These are phyloP conservation scores for Leptinotarsa haldemani DNA, from an alignment of 2,888 invertebrate genomes.

Conservation along the genomic window DNA sequence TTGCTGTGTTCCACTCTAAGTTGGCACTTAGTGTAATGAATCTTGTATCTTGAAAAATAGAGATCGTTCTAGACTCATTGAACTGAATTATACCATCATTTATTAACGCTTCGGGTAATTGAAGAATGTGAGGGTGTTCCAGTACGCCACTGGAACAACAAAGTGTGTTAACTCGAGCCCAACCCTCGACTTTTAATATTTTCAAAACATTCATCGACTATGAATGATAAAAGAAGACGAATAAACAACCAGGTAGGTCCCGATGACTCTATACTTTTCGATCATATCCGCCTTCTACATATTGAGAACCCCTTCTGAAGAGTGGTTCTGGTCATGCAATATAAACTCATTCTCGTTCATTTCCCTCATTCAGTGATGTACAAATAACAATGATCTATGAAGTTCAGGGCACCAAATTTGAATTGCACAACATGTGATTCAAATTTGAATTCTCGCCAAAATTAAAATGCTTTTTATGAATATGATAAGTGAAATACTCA, in stretches of 20 bases:
- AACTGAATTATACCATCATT: not conserved
- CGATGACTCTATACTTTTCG: conserved; percentile 48
- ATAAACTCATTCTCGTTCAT: conserved; percentile 22
- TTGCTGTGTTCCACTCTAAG: too few species aligned
- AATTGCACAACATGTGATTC: too few species aligned
- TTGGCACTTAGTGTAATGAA: too few species aligned
- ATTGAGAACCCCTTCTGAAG: conserved; percentile 24
- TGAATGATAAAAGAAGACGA: conserved; percentile 49
- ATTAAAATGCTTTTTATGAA: too few species aligned
- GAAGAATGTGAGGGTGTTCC: conserved; percentile 10
- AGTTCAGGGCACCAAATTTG: too few species aligned
- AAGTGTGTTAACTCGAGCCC: conserved; percentile 46
- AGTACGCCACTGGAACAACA: conserved; percentile 31
- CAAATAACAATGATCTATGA: too few species aligned
- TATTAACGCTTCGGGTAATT: not conserved
- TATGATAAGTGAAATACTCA: too few species aligned
- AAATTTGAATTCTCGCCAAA: too few species aligned
- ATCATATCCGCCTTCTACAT: conserved; percentile 42
- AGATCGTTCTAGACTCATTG: too few species aligned
- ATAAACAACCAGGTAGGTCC: conserved; percentile 49
- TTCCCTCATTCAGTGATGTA: conserved; percentile 2
- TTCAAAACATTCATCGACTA: conserved; percentile 50
- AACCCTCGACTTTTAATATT: conserved; percentile 53
- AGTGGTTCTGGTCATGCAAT: not conserved
- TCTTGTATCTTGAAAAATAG: too few species aligned